Evolutionary conservation across 2,888 invertebrate genomes (phyloP), one percentile per base, ranked within the genome.

Genomic region (Orthonevra nobilis): DNA sequence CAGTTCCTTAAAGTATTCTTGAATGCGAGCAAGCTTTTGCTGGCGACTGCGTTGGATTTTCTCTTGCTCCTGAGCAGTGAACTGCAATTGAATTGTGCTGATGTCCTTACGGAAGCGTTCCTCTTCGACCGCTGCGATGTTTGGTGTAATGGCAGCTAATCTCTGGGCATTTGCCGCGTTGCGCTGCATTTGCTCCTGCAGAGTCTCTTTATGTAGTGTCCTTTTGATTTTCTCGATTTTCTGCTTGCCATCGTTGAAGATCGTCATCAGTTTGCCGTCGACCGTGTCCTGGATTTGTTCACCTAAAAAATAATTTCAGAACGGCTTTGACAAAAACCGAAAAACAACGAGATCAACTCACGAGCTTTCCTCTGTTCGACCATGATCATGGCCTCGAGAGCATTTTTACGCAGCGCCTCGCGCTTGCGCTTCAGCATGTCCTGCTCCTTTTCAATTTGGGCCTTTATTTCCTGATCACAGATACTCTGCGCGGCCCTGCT

Each of bases 71-170:
- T 86, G 85, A 4, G 85, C 86, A 9, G 86, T 87, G 82, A 87
- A 89, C 83, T 86, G 85, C 9, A 86, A 84, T 5, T 88, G 89
- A 83, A 86, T 86, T 85, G 92, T 91, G 9, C 85, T 87, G 19
- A 90, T 82, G 9, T 91, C 92, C 26, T 90, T 91, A 10, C 90
- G 86, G 0, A 91, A 83, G 0, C 89, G 89, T n/a, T 87, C 89
- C 12, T 89, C 88, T 30, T 92, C 92, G 42, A 86, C 85, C 0
- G 85, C 86, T 1, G 88, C 88, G 0, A 90, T 89, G 17, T 85
- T 88, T 9, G 89, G 88, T 20, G 89, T 89, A 0, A 90, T 89
- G 0, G 88, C 87, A 48, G 88, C 87, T 72, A 91, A 82, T 68
- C 88, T 86, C 44, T 86, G 82, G 56, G 91, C 90, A 75, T 91